phyloP scores from a whole-genome alignment of 2,797 vertebrate species.

The Clarias fuscus region DNA sequence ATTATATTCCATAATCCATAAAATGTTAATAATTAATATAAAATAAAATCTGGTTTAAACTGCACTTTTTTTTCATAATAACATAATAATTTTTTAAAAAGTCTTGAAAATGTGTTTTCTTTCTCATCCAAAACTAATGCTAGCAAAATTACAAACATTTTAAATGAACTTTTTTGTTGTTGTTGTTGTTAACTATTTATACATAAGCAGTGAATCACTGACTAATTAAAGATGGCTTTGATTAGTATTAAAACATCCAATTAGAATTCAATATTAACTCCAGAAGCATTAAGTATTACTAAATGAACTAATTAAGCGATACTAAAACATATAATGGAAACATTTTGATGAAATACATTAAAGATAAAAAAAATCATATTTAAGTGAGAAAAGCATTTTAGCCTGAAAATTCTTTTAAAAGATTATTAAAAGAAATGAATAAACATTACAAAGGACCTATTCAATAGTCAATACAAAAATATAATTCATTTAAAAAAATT shows the following conservation, averaged over 20 bases:
- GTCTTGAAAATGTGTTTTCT: too few species aligned
- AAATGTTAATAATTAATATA: too few species aligned
- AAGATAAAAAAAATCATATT: neutral
- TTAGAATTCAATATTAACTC: neutral
- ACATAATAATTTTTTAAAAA: too few species aligned
- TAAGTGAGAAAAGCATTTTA: neutral
- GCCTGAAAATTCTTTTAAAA: too few species aligned
- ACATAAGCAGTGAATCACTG: neutral
- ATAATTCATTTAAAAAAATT: neutral
- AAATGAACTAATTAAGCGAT: neutral
- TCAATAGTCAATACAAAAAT: neutral
- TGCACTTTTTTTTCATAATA: too few species aligned
- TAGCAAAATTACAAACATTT: too few species aligned
- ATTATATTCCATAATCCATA: too few species aligned
- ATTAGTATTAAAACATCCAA: neutral
- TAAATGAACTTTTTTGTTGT: too few species aligned
- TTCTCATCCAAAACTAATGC: too few species aligned
- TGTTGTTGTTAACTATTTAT: neutral
- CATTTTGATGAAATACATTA: neutral
- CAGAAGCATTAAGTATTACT: neutral
- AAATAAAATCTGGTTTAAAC: too few species aligned
- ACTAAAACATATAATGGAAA: too few species aligned
- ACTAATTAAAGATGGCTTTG: neutral
- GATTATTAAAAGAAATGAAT: too few species aligned
- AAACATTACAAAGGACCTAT: neutral